Evolutionary conservation across 2,888 invertebrate genomes (phyloP).

Genomic region (Geophilus truncorum): DNA sequence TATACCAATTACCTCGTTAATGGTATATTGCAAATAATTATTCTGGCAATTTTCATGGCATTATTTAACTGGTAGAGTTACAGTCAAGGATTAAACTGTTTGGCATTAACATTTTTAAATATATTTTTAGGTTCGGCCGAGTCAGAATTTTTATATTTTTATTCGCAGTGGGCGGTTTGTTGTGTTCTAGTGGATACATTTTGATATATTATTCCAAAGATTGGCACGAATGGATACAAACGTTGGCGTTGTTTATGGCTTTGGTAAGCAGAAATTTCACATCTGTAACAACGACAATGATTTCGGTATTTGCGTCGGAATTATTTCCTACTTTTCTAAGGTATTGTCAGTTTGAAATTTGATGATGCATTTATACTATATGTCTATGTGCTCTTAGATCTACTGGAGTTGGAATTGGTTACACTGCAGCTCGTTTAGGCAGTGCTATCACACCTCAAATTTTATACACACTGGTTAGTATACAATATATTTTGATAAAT

Average conservation of each 20-base stretch:
- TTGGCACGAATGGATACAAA: not conserved
- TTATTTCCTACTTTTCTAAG: not conserved
- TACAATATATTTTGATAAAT: not conserved
- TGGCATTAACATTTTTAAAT: not conserved
- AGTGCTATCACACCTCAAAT: not conserved
- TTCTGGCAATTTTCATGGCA: not conserved
- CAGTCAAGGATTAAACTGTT: not conserved
- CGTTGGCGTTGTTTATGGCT: not conserved
- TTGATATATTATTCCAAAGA: constrained; percentile 2
- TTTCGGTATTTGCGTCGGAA: not conserved
- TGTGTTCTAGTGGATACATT: not conserved
- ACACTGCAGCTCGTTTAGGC: not conserved
- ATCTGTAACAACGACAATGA: not conserved
- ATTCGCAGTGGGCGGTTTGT: not conserved
- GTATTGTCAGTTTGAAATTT: not conserved
- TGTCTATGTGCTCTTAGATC: not conserved
- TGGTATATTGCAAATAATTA: not conserved
- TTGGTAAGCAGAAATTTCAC: not conserved
- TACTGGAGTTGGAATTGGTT: not conserved
- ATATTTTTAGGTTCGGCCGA: not conserved
- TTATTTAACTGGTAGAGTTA: not conserved
- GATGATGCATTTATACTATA: not conserved
- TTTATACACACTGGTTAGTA: not conserved
- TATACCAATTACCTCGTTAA: not conserved
- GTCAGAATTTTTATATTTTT: not conserved